Base-by-base conservation (phyloP, 2,888 invertebrate genomes). In the Nowickia ferox region DNA sequence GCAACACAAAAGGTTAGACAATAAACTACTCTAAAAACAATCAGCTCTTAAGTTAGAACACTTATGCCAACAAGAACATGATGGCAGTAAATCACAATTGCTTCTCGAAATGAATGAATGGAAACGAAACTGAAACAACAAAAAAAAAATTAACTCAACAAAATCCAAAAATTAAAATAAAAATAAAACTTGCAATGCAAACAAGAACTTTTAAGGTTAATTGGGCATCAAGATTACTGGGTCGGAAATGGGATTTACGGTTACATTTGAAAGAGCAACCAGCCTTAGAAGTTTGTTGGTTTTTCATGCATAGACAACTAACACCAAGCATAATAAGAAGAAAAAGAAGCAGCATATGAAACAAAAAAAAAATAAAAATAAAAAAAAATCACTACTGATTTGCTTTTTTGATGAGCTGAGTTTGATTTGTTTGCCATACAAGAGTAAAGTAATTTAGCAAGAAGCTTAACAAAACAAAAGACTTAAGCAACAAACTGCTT, bases 201-300 rank as follows among this genome's bases (percentile, higher is more conserved):
- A 81, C 84, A 92, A 91, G 89, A 89, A 91, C 90, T 91, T 92
- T 91, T 92, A 92, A 92, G 93, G 92, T 93, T 92, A 92, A 93
- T 93, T 93, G 92, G 90, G 91, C 92, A 93, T 92, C 92, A 92
- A 92, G 92, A 92, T 92, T 92, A 92, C 91, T 93, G 89, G 93
- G 92, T 92, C 93, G 93, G 93, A 93, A 92, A 93, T 92, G 90
- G 84, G 83, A 85, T 83, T 90, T 91, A 90, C 90, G 89, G 89
- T 91, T 91, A 91, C 90, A 85, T 89, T 91, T 89, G 87, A 88
- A 88, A 90, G 87, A 83, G 82, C 86, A 87, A 68, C 46, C 19
- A 74, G 84, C 75, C 79, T 86, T 75, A 82, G 71, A 61, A 8
- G 61, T 66, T 51, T 72, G 59, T 17, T 38, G 75, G 82, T 63